Evolutionary conservation across 2,113 vertebrate genomes (phyloP).

Genomic region (Oncorhynchus tshawytscha): DNA sequence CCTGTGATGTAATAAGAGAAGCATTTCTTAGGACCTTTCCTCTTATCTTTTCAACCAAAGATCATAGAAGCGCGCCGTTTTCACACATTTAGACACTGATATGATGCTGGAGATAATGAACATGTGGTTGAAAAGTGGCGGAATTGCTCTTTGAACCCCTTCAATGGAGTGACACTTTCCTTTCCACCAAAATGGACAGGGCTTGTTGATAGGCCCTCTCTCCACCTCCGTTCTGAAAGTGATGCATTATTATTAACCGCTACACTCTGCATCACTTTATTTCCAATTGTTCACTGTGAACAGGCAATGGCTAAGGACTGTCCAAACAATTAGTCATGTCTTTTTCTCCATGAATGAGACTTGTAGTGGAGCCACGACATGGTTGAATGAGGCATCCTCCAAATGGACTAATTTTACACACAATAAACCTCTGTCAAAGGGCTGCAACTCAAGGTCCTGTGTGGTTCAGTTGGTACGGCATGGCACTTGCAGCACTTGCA

Average conservation of each 20-base stretch:
- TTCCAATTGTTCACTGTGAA: slow-evolving; percentile 7
- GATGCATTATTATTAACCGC: neutral
- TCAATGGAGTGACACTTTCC: neutral
- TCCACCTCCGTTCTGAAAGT: neutral
- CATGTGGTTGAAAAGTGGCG: no score
- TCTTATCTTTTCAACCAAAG: no score
- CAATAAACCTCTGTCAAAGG: neutral
- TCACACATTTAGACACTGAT: no score
- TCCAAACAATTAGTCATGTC: slow-evolving; percentile 22
- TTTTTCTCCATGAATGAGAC: slow-evolving; percentile 10
- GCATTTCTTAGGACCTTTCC: no score
- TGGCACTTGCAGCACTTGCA: neutral
- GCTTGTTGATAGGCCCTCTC: neutral
- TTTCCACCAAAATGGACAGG: neutral
- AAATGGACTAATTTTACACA: slow-evolving; percentile 11
- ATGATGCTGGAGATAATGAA: no score
- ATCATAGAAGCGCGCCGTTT: no score
- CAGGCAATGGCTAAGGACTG: slow-evolving; percentile 11
- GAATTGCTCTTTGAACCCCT: no score
- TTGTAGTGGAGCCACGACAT: slow-evolving; percentile 2
- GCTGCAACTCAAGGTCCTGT: neutral
- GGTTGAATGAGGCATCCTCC: neutral
- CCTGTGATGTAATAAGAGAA: no score
- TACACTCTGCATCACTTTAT: neutral
- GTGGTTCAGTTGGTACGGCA: no score